These are phyloP conservation scores for Lutjanus erythropterus DNA, from an alignment of 2,113 vertebrate species.

Conservation along the genomic window DNA sequence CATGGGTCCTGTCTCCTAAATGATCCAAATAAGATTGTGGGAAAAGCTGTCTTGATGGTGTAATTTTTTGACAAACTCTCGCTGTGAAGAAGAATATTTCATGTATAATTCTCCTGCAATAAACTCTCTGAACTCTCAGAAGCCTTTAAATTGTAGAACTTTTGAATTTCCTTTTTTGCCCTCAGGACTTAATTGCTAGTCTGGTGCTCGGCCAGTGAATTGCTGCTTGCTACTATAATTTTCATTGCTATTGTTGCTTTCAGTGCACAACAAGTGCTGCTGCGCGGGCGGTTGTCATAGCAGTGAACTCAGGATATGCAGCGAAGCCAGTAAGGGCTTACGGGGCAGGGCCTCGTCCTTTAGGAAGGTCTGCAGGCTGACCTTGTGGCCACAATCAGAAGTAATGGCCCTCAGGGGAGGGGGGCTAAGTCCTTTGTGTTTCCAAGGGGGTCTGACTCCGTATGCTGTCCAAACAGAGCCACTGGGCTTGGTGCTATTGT, in stretches of 20 bases:
- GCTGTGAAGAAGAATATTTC: conserved; percentile 11
- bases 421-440: conserved; percentile 79
- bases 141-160: conserved; percentile 22
- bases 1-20: not conserved
- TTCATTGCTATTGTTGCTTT: conserved; percentile 61
- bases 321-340: conserved; percentile 58
- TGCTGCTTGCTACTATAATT: conserved; percentile 51
- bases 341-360: conserved; percentile 74
- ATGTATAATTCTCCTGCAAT: conserved; percentile 22
- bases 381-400: conserved; percentile 86
- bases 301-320: conserved; percentile 75
- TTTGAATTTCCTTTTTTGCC: conserved; percentile 46
- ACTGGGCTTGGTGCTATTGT: conserved; percentile 73
- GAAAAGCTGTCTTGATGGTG: not conserved
- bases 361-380: conserved; percentile 87
- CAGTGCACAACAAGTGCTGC: conserved; percentile 41
- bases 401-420: conserved; percentile 82
- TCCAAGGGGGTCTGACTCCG: conserved; percentile 72
- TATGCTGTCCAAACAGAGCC: conserved; percentile 78
- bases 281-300: conserved; percentile 76
- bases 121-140: conserved; percentile 31
- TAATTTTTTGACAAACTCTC: not conserved
- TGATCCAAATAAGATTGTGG: not conserved
- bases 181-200: conserved; percentile 48
- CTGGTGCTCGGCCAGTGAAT: conserved; percentile 29